phyloP scores from a whole-genome alignment of 1,140 invertebrate genomes.

The Trachymyrmex septentrionalis region DNA sequence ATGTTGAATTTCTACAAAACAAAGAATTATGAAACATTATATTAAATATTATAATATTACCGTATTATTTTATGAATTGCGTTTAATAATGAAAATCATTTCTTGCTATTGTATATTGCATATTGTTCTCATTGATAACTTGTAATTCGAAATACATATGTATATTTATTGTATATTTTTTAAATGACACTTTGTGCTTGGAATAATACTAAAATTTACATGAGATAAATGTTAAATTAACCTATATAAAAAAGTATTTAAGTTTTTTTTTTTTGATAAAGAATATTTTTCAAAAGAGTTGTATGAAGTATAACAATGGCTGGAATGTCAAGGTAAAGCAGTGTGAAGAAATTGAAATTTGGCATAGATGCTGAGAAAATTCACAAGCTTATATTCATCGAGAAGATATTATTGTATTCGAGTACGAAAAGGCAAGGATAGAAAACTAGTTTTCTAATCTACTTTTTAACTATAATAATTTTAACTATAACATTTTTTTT shows the following conservation, averaged over 20 bases:
- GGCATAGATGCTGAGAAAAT: neutral
- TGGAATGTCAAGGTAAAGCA: slow-evolving; percentile 10
- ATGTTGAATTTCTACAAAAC: neutral
- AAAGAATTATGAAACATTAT: neutral
- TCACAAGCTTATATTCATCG: neutral
- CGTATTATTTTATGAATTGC: neutral
- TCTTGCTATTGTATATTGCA: neutral
- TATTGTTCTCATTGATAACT: slow-evolving; percentile 1
- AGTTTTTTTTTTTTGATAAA: neutral
- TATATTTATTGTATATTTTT: neutral
- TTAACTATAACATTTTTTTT: neutral
- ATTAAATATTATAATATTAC: neutral
- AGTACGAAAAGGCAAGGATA: neutral
- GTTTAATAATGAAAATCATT: slow-evolving; percentile 3
- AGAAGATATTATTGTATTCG: neutral
- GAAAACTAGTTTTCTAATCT: neutral
- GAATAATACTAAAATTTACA: neutral
- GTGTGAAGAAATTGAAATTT: neutral
- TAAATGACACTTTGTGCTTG: neutral
- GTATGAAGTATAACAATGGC: neutral
- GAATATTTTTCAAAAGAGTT: slow-evolving; percentile 1
- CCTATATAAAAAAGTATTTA: neutral
- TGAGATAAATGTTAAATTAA: neutral
- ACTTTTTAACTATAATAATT: neutral
- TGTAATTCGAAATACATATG: neutral